phyloP scores from a whole-genome alignment of 2,113 vertebrate genomes.

The Nesoenas mayeri region DNA sequence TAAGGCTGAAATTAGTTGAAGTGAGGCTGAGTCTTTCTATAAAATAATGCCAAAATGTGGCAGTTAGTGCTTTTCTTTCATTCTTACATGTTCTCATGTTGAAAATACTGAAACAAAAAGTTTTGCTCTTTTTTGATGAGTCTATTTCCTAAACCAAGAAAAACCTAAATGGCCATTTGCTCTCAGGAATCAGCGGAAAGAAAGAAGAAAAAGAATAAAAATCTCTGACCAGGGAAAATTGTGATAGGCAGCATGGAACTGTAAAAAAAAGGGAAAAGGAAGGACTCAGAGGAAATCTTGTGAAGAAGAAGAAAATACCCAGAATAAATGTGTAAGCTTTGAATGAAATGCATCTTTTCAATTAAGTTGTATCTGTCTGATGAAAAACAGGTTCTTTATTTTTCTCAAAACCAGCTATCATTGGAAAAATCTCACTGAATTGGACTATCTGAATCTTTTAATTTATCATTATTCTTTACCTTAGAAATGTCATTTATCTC shows the following conservation, averaged over 20 bases:
- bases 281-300: not conserved
- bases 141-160: not conserved
- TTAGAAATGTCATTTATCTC: not conserved
- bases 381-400: not conserved
- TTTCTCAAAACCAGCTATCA: not conserved
- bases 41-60: not conserved
- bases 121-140: not conserved
- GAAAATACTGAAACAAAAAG: not conserved
- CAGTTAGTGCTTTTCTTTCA: not conserved
- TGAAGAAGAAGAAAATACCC: not conserved
- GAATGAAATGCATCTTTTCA: not conserved
- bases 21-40: not conserved
- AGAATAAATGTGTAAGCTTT: not conserved
- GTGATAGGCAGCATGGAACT: not conserved
- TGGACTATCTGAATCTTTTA: not conserved
- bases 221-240: not conserved
- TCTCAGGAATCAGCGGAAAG: not conserved
- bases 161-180: not conserved
- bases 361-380: not conserved
- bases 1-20: not conserved
- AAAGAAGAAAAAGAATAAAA: not conserved
- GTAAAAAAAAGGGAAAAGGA: not conserved
- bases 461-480: not conserved
- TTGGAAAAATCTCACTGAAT: not conserved
- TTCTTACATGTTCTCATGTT: not conserved